A percentile compares a stretch with the other conserved stretches of the same genome.
phyloP scores from a whole-genome alignment of 1,140 invertebrate genomes.

The Neodiprion virginianus region DNA sequence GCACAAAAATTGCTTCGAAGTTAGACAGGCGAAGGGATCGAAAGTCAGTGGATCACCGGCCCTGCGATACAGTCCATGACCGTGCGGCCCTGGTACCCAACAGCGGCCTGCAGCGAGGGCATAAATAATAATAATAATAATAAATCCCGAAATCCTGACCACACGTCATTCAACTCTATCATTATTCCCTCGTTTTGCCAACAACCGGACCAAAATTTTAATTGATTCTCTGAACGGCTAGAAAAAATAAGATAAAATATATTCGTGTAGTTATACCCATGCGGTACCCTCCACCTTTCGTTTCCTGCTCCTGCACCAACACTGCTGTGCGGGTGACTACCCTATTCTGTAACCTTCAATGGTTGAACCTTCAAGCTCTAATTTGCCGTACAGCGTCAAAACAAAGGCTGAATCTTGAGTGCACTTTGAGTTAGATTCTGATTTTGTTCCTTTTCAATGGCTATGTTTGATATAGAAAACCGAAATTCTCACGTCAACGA shows the following conservation, averaged over 20 bases:
- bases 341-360: too few species aligned
- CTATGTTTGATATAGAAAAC: too few species aligned
- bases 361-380: too few species aligned
- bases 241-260: neutral
- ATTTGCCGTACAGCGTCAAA: too few species aligned
- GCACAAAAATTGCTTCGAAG: too few species aligned
- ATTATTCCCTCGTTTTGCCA: slow-evolving; percentile 36
- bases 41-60: neutral
- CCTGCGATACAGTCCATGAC: neutral
- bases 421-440: too few species aligned
- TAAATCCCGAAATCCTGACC: slow-evolving; percentile 31
- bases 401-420: too few species aligned
- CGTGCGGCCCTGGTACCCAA: neutral
- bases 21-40: too few species aligned
- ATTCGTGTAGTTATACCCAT: neutral
- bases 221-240: slow-evolving; percentile 29
- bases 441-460: too few species aligned
- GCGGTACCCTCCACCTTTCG: neutral
- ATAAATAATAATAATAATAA: slow-evolving; percentile 5
- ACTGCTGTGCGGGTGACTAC: too few species aligned
- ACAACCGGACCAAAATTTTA: slow-evolving; percentile 29
- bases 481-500: too few species aligned
- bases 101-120: neutral
- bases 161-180: slow-evolving; percentile 41
- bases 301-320: neutral